A percentile compares a stretch with the other conserved stretches of the same genome.
These are phyloP conservation scores for Chelonus insularis DNA, from an alignment of 1,140 invertebrate species.

Conservation along the genomic window DNA sequence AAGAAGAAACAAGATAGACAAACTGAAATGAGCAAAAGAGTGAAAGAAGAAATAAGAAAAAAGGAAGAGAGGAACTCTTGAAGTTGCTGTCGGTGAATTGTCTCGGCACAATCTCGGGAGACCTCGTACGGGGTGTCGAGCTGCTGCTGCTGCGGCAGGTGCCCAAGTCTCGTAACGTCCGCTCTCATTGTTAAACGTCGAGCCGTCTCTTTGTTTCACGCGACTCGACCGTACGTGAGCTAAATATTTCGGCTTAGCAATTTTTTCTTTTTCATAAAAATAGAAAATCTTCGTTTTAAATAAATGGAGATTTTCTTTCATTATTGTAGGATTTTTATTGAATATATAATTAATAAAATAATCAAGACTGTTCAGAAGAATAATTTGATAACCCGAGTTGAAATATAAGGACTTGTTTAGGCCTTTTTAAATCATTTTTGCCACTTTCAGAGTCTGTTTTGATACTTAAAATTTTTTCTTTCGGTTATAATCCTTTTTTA, in stretches of 20 bases:
- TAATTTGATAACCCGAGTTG: no score
- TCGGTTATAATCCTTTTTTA: no score
- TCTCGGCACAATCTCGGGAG: conserved; percentile 30
- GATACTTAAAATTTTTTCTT: no score
- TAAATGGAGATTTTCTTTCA: background rate
- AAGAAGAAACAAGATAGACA: conserved; percentile 1
- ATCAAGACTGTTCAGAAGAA: no score
- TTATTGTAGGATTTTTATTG: no score
- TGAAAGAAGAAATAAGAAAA: background rate
- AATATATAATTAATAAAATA: no score
- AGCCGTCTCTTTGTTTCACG: conserved; percentile 28
- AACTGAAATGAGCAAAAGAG: background rate
- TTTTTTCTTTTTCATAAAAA: conserved; percentile 15
- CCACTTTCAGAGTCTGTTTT: no score
- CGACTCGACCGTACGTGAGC: conserved; percentile 28
- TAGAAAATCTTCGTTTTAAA: background rate
- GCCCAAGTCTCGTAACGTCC: conserved; percentile 29
- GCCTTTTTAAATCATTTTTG: no score
- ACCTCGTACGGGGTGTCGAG: conserved; percentile 23
- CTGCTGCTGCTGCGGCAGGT: conserved; percentile 25
- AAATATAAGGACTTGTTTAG: no score
- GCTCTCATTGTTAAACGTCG: conserved; percentile 26
- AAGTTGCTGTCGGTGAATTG: conserved; percentile 25
- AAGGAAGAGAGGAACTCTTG: conserved; percentile 14
- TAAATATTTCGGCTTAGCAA: conserved; percentile 22